A percentile compares a stretch with the other conserved stretches of the same genome.
Conservation (phyloP, 2,113 vertebrate genomes). For the Zosterops hypoxanthus region DNA sequence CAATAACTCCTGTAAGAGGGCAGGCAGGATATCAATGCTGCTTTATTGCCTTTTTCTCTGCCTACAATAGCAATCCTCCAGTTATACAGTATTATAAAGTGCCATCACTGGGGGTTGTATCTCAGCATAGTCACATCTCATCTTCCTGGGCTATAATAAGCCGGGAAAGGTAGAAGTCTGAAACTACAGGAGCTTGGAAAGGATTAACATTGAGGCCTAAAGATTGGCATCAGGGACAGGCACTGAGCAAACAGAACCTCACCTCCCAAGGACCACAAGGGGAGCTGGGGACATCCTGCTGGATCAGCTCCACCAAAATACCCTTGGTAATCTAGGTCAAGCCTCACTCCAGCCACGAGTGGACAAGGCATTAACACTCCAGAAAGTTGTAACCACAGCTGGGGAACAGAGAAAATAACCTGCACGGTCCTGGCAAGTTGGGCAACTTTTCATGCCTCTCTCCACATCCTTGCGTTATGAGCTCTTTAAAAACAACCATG, state of each 20-base stretch:
- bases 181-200: conserved; percentile 20
- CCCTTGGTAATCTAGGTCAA: neutral
- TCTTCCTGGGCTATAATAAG: conserved; percentile 63
- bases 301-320: neutral
- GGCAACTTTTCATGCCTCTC: neutral
- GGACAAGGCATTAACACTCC: neutral
- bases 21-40: conserved; percentile 77
- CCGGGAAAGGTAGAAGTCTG: conserved; percentile 43
- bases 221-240: neutral
- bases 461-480: neutral
- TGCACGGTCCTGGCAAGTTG: accelerated
- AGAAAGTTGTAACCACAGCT: neutral
- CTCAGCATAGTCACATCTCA: conserved; percentile 66
- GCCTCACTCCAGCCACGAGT: neutral
- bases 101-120: conserved; percentile 63
- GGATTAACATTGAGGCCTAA: conserved; percentile 3
- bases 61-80: conserved; percentile 73
- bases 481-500: neutral
- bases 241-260: neutral
- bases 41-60: conserved; percentile 77
- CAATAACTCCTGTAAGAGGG: conserved; percentile 76
- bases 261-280: neutral
- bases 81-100: conserved; percentile 68
- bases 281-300: neutral
- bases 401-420: neutral